Evolutionary conservation across 2,113 vertebrate genomes (phyloP).

Genomic region (Sterrhoptilus dennistouni): DNA sequence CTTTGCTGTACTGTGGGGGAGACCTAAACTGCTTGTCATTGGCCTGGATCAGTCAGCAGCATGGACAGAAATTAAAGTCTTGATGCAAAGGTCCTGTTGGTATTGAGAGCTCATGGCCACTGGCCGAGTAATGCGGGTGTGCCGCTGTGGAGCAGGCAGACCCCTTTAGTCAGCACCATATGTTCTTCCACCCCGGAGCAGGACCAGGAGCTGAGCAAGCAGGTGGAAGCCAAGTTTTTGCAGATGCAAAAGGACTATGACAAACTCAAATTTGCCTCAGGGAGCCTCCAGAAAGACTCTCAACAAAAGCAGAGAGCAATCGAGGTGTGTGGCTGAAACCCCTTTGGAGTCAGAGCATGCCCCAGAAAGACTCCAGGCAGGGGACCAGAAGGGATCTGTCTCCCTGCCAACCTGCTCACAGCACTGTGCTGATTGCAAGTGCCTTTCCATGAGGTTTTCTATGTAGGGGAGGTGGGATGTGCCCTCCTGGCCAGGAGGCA

Average conservation of each 20-base stretch:
- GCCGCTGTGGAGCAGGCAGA: too few relatives aligned
- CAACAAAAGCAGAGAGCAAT: conserved; percentile 77
- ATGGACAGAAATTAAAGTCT: not conserved
- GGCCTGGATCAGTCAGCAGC: not conserved
- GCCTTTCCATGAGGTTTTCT: too few relatives aligned
- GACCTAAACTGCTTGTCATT: not conserved
- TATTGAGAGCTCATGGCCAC: fast-evolving
- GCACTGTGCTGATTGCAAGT: too few relatives aligned
- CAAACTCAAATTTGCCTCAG: conserved; percentile 58
- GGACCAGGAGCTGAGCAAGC: conserved; percentile 59
- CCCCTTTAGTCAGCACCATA: too few relatives aligned
- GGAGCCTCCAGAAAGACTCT: conserved; percentile 72
- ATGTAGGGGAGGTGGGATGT: not conserved
- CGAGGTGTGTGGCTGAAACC: conserved; percentile 56
- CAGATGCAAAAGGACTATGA: not conserved
- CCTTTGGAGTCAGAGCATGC: fast-evolving
- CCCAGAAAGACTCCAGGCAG: too few relatives aligned
- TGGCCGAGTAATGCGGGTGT: not conserved
- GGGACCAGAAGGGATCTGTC: too few relatives aligned
- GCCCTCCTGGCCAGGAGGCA: too few relatives aligned
- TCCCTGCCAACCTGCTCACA: too few relatives aligned
- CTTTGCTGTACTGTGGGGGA: not conserved
- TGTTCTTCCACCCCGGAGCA: not conserved
- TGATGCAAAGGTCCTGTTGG: not conserved
- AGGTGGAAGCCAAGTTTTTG: too few relatives aligned